Base-by-base conservation (phyloP, 2,797 vertebrate genomes). In the Smutsia temminckii region DNA sequence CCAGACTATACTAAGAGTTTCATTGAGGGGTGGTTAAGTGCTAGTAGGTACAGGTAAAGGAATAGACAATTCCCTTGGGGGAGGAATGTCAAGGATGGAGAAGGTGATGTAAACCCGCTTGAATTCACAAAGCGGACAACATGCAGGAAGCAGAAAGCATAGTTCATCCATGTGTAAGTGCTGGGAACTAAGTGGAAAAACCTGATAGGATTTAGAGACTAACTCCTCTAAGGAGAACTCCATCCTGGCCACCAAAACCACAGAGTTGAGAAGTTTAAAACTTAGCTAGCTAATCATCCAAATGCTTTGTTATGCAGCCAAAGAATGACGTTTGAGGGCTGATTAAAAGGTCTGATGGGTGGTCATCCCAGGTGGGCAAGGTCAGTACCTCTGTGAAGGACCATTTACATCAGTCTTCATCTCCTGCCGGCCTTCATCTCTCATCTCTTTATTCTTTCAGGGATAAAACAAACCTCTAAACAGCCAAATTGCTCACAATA, bases 131-230 rank as follows among this genome's bases (percentile, higher is more conserved):
- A 11, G 23, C 5, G 8, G 53, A 53, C 51, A 11, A 61, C 12
- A 2, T 1, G 0, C 8, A 21, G 42, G 61, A 68, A 72, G 69
- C 78, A 7, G 37, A 55, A 79, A 68, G 21, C 42, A 2, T 23
- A 1, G 27, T 10, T 17, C 21, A 6, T 29, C 57, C 51, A 2
- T 8, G 12, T 27, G 7, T n/a, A 53, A 6, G 42, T 0, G 0
- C 75, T 51, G 6, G 6, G 93, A 37, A 49, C n/a, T 6, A 34
- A 17, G 0, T 2, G 40, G 42, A 3, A 59, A 89, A 63, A 12
- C 17, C 27, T 40, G 40, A 7, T 0, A 10, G 49, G 1, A 8
- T 25, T 69, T 40, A 57, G 16, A 75, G 18, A 64, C 23, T 6
- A 78, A 34, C 32, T 57, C 59, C 21, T 0, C 4, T 14, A 57